These are phyloP conservation scores for Epinotia nisella DNA, from an alignment of 2,888 invertebrate species.

Conservation along the genomic window DNA sequence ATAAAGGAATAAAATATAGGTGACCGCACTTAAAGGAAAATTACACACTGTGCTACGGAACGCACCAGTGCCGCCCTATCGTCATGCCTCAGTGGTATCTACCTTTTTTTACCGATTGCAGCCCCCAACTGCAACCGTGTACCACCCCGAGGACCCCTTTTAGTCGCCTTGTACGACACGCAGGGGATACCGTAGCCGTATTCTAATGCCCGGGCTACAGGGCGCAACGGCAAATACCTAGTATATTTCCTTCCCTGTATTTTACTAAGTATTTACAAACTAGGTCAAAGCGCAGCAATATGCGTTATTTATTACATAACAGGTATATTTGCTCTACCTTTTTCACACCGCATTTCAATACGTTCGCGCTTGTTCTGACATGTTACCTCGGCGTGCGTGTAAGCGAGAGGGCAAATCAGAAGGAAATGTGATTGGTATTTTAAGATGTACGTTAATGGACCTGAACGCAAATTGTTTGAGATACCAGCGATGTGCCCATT, in stretches of 20 bases:
- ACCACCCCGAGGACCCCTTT: too few species aligned
- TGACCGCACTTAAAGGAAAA: too few species aligned
- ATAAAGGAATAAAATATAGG: too few species aligned
- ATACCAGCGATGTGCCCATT: constrained; percentile 7
- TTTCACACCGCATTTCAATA: background rate
- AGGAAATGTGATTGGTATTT: background rate
- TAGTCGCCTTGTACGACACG: too few species aligned
- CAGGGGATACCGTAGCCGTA: too few species aligned
- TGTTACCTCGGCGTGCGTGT: background rate
- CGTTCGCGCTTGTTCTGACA: background rate
- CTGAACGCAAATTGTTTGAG: constrained; percentile 20
- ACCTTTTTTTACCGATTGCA: too few species aligned
- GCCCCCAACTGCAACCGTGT: too few species aligned
- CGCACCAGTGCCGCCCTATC: too few species aligned
- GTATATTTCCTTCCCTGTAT: background rate
- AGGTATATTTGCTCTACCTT: background rate
- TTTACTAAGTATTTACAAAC: background rate
- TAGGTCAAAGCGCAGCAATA: background rate
- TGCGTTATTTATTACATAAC: background rate
- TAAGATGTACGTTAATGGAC: background rate
- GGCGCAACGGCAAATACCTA: background rate
- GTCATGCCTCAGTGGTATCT: too few species aligned
- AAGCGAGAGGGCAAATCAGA: background rate
- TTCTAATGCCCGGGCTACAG: too few species aligned
- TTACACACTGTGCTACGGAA: too few species aligned